Percentiles rank a stretch among this genome's conserved stretches.
These are phyloP conservation scores for Penelope pileata DNA, from an alignment of 2,113 vertebrate genomes.

Conservation along the genomic window DNA sequence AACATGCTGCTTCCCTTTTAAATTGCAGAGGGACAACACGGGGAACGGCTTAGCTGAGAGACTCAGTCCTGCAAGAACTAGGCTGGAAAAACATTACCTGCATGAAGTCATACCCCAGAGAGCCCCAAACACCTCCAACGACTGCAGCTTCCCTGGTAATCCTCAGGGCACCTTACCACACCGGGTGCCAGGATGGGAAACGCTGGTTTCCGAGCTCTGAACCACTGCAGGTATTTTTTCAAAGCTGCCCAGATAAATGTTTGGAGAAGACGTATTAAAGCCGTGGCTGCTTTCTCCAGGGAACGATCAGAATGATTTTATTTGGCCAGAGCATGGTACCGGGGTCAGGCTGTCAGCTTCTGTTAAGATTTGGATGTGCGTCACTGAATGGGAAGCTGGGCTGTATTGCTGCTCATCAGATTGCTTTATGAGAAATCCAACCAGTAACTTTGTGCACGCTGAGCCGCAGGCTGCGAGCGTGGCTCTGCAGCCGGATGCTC, in stretches of 20 bases:
- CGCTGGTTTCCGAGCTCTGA: background rate
- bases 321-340: background rate
- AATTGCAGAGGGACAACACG: background rate
- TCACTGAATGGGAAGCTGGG: background rate
- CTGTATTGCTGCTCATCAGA: slow-evolving; percentile 1
- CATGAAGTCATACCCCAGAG: background rate
- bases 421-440: slow-evolving; percentile 12
- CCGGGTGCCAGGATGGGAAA: rapidly evolving
- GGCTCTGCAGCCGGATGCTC: background rate
- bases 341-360: slow-evolving; percentile 36
- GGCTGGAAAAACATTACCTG: background rate
- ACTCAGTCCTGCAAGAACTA: background rate
- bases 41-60: background rate
- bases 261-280: slow-evolving; percentile 7
- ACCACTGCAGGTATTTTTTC: background rate
- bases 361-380: background rate
- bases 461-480: background rate
- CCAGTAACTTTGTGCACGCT: background rate
- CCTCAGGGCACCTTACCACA: background rate
- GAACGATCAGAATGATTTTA: slow-evolving; percentile 19
- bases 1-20: background rate
- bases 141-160: no score
- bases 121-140: background rate
- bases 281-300: background rate
- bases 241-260: background rate